phyloP scores from a whole-genome alignment of 1,140 invertebrate species.

The Mercenaria mercenaria region DNA sequence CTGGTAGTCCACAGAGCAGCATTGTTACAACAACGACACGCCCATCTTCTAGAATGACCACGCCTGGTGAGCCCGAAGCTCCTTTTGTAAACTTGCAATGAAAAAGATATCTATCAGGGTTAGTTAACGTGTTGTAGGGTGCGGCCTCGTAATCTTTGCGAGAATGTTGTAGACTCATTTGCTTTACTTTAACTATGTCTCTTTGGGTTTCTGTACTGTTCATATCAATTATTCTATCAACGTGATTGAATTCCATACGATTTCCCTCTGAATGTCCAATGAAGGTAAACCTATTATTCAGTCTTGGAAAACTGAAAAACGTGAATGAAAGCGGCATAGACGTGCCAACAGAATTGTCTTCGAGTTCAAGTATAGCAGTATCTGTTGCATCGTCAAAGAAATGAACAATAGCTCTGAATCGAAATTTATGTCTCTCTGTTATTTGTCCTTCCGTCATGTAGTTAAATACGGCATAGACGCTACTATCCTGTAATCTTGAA shows the following conservation, averaged over 20 bases:
- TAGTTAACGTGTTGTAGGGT: neutral
- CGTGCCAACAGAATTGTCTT: neutral
- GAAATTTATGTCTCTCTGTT: neutral
- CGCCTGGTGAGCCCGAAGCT: constrained; percentile 30
- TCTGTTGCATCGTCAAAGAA: constrained; percentile 29
- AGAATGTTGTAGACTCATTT: neutral
- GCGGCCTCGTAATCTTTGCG: neutral
- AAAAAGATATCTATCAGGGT: constrained; percentile 32
- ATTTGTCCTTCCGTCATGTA: neutral
- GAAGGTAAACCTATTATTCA: constrained; percentile 7
- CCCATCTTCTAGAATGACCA: neutral
- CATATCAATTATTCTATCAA: constrained; percentile 12
- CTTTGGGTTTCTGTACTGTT: neutral
- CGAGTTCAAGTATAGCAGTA: constrained; percentile 26
- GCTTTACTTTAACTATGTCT: constrained; percentile 15
- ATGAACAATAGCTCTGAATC: neutral
- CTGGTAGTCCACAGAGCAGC: constrained; percentile 23
- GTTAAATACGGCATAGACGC: neutral
- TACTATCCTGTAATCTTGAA: neutral
- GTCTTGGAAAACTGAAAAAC: constrained; percentile 5
- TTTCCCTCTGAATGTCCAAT: constrained; percentile 14
- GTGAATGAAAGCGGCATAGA: constrained; percentile 20
- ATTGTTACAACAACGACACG: constrained; percentile 46
- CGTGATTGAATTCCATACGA: constrained; percentile 15
- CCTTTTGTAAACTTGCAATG: constrained; percentile 29